Evolutionary conservation across 2,797 vertebrate genomes (phyloP).

Genomic region (Myotis vivesi): DNA sequence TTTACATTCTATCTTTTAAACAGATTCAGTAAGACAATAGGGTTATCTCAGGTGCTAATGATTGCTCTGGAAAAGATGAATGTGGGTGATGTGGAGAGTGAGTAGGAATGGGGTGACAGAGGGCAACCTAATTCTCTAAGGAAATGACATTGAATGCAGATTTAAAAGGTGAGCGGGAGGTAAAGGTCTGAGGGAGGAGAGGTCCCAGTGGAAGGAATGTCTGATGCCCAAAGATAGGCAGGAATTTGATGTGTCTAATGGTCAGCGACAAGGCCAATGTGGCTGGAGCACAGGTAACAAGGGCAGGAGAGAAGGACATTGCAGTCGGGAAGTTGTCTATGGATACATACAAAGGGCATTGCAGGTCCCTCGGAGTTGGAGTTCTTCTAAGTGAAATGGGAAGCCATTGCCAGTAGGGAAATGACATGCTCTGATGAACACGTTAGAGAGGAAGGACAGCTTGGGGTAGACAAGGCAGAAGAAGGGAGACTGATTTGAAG

Average conservation of each 20-base stretch:
- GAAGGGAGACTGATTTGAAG: neutral
- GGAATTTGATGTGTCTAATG: neutral
- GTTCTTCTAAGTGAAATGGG: neutral
- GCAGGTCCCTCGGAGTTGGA: neutral
- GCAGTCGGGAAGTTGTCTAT: neutral
- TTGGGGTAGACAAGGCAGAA: neutral
- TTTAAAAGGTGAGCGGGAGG: neutral
- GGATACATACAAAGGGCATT: neutral
- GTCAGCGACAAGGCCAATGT: fast-evolving
- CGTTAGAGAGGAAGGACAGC: neutral
- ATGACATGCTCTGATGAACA: neutral
- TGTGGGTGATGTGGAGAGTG: fast-evolving
- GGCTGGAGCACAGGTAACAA: neutral
- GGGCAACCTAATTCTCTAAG: neutral
- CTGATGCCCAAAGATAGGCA: neutral
- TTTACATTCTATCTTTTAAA: neutral
- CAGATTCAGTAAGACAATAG: neutral
- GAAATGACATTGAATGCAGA: neutral
- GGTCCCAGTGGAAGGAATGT: neutral
- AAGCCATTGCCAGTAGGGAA: neutral
- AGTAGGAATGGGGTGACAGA: neutral
- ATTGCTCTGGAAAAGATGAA: neutral
- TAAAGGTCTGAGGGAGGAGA: neutral
- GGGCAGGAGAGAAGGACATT: fast-evolving
- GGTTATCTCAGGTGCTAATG: neutral